Base-by-base conservation (phyloP, 2,113 vertebrate species). In the Gila orcuttii region DNA sequence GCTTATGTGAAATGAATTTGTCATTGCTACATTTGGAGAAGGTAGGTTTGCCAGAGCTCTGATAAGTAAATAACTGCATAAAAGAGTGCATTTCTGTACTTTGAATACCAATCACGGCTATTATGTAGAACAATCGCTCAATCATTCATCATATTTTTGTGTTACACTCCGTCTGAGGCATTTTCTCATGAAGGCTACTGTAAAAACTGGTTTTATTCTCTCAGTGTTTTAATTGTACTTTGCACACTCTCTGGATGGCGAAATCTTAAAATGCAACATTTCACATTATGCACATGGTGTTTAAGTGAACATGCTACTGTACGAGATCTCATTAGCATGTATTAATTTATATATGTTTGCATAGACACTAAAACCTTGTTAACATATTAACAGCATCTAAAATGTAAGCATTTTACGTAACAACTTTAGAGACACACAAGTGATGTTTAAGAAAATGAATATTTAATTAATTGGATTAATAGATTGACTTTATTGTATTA, bases 21-120 rank as follows among this genome's bases (percentile, higher is more conserved):
- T 68, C 62, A 68, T 47, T 42, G 36, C 23, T 11, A 59, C 3
- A 17, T 64, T 64, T 39, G 19, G 78, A 19, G 23, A 79, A 62
- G 2, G 33, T 33, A n/a, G 50, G 57, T 79, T 45, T 62, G 78
- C 36, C 13, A 62, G 52, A 60, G 31, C 23, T 57, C 21, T n/a
- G 77, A 79, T 62, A n/a, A 79, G 33, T 79, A 64, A 80, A 80
- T 50, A 75, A 75, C 42, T 28, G 13, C 59, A 80, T 45, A 19
- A 62, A 31, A 28, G n/a, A 11, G n/a, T 0, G 4, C 36, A 47
- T 28, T 45, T 80, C 3, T 80, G 45, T 28, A 45, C n/a, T 80
- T 31, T 80, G 78, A 64, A 64, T 80, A 80, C n/a, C 13, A 64
- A 47, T 28, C 39, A 28, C 3, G 2, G 6, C 12, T 9, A 47